A percentile compares a stretch with the other conserved stretches of the same genome.
Conservation (phyloP, 2,797 vertebrate species). For the Enteromius unitaeniatus region DNA sequence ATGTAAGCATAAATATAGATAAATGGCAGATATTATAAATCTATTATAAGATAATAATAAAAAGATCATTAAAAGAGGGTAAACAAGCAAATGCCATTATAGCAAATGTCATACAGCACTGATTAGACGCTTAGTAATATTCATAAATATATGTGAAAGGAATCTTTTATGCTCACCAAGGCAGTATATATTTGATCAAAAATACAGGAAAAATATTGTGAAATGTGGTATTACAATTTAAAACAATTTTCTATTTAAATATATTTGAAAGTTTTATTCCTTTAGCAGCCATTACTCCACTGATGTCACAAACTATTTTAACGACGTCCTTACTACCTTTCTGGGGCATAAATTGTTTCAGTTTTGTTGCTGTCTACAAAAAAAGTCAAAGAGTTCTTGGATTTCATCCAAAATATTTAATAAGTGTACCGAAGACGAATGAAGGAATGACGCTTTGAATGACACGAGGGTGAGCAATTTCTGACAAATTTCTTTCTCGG, state of each 20-base stretch:
- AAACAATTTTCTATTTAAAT: too few relatives aligned
- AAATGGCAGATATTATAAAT: neutral
- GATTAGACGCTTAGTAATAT: neutral
- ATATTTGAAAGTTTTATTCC: too few relatives aligned
- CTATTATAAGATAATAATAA: neutral
- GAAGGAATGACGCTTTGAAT: neutral
- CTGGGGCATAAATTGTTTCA: neutral
- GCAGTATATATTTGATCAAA: neutral
- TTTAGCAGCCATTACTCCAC: neutral
- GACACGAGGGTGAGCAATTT: neutral
- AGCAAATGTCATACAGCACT: neutral
- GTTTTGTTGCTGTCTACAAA: neutral
- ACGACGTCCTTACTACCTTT: neutral
- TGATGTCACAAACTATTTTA: neutral
- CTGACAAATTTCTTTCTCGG: neutral
- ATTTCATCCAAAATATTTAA: neutral
- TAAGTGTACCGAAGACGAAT: neutral
- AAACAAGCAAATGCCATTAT: neutral
- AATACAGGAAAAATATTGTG: neutral
- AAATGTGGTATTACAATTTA: too few relatives aligned
- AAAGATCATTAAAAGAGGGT: neutral
- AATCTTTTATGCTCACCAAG: neutral
- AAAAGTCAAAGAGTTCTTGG: neutral
- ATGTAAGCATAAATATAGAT: neutral
- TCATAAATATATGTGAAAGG: neutral